Percentiles rank a stretch among this genome's conserved stretches.
Conservation (phyloP, 2,113 vertebrate species). For the Pardalotus punctatus region DNA sequence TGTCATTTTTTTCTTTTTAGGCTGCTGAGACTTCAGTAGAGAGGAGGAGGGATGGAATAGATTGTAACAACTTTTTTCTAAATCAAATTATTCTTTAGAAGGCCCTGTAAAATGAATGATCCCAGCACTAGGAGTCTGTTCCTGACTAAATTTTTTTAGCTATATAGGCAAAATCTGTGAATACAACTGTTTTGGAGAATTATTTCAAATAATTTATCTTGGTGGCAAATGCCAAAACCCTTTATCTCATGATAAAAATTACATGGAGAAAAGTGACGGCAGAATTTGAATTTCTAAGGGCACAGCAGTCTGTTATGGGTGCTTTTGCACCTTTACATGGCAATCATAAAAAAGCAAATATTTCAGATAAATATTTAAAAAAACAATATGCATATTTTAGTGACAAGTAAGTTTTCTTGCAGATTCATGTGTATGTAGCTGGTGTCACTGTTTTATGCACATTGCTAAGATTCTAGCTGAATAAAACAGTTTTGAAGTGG, state of each 20-base stretch:
- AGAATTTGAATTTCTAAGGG: not conserved
- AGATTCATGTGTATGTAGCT: not conserved
- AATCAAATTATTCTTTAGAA: not conserved
- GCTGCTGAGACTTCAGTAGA: not conserved
- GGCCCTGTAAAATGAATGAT: not conserved
- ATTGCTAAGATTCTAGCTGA: not conserved
- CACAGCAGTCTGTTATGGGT: not conserved
- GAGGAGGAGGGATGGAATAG: not conserved
- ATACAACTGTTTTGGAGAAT: not conserved
- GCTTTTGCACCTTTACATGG: not conserved
- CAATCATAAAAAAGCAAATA: not conserved
- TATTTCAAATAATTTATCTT: not conserved
- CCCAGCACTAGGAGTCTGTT: not conserved
- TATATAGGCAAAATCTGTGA: not conserved
- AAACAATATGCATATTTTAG: not conserved
- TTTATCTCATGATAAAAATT: not conserved
- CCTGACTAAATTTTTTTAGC: not conserved
- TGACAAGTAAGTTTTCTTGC: not conserved
- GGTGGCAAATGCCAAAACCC: not conserved
- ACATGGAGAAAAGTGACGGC: not conserved
- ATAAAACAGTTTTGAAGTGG: not conserved
- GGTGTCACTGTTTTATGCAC: not conserved
- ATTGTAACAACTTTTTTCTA: not conserved
- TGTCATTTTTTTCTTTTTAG: not conserved
- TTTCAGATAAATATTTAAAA: not conserved